Percentiles rank a stretch among this genome's conserved stretches.
Conservation (phyloP, 2,888 invertebrate genomes). For the Frankliniella intonsa region DNA sequence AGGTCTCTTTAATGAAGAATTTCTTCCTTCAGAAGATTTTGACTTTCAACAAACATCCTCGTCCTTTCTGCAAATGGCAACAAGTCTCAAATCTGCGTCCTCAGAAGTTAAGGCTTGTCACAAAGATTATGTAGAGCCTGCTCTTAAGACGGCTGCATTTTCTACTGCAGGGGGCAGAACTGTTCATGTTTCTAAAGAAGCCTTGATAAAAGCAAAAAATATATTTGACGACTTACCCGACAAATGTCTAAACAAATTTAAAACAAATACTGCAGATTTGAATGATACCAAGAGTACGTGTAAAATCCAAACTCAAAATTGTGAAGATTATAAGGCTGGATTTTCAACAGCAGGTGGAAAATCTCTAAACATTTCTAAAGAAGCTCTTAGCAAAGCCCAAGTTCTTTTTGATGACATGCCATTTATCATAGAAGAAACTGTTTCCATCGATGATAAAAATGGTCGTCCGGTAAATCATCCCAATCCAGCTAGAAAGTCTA, state of each 20-base stretch:
- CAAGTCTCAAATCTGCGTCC: too few species aligned
- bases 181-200: not conserved
- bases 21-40: too few species aligned
- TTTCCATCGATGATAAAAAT: not conserved
- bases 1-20: too few species aligned
- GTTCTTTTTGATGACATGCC: not conserved
- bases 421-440: not conserved
- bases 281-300: too few species aligned
- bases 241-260: too few species aligned
- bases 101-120: too few species aligned
- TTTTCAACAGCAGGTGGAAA: not conserved
- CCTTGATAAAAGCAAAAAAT: not conserved
- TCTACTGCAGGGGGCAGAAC: not conserved
- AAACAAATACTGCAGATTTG: too few species aligned
- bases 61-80: too few species aligned
- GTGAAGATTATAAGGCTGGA: not conserved
- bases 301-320: too few species aligned
- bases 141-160: not conserved
- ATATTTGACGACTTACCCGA: not conserved
- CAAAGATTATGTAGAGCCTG: too few species aligned
- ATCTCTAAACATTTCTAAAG: not conserved
- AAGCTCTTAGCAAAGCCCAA: not conserved
- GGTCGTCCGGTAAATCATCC: not conserved
- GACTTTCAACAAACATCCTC: too few species aligned
- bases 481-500: not conserved